These are phyloP conservation scores for Netelia inedita DNA, from an alignment of 2,888 invertebrate species.

Conservation along the genomic window DNA sequence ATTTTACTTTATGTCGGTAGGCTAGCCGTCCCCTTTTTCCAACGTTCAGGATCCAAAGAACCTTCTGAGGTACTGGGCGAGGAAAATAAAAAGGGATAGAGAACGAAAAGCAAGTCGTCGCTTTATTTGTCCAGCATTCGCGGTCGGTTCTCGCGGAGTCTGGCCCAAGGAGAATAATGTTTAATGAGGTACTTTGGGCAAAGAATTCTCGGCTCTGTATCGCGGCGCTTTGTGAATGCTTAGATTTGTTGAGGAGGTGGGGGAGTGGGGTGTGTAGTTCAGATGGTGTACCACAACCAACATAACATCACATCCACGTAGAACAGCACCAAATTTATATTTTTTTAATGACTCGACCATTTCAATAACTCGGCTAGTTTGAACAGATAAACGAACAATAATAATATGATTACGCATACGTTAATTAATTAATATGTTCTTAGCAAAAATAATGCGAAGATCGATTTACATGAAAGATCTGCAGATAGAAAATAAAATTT, in stretches of 20 bases:
- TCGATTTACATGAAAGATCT: no score
- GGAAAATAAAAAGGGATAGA: constrained; percentile 6
- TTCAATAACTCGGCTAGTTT: no score
- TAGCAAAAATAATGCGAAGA: no score
- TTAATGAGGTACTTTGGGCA: constrained; percentile 58
- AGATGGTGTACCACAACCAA: neutral
- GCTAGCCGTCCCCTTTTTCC: neutral
- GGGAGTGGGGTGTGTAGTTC: constrained; percentile 1
- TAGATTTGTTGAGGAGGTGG: constrained; percentile 10
- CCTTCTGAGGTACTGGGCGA: constrained; percentile 14
- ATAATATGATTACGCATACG: no score
- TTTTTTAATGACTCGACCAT: no score
- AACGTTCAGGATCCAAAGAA: constrained; percentile 21
- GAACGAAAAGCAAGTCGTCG: neutral
- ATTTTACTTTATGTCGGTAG: neutral
- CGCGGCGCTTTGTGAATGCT: constrained; percentile 26
- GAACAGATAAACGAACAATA: no score
- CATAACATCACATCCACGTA: neutral
- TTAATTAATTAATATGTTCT: no score
- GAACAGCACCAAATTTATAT: neutral
- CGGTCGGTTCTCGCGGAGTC: constrained; percentile 16
- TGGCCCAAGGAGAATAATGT: constrained; percentile 37
- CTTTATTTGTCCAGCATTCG: constrained; percentile 21
- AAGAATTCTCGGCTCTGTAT: constrained; percentile 32
- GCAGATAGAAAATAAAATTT: no score